phyloP scores from a whole-genome alignment of 2,797 vertebrate genomes.

The Phrynocephalus vlangalii region DNA sequence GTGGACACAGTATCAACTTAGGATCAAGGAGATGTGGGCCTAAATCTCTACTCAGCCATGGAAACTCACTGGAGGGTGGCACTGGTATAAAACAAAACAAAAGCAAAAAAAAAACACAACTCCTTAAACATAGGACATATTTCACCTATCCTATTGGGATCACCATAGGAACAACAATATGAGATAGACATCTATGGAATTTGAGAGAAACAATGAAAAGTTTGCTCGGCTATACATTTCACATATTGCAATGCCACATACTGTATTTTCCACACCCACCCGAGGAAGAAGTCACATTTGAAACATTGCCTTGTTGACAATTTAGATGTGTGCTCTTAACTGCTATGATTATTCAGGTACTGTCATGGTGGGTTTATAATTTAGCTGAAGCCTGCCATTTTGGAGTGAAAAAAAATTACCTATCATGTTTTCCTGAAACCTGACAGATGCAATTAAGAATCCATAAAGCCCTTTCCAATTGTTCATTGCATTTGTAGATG shows the following conservation, averaged over 20 bases:
- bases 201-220: background rate
- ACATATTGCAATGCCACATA: background rate
- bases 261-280: background rate
- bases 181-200: background rate
- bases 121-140: background rate
- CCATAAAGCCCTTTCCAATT: conserved; percentile 47
- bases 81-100: too few species aligned
- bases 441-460: conserved; percentile 59
- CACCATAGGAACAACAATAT: too few species aligned
- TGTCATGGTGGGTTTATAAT: conserved; percentile 49
- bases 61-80: too few species aligned
- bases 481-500: conserved; percentile 29
- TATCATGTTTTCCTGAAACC: conserved; percentile 52
- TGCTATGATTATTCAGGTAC: background rate
- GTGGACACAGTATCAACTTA: too few species aligned
- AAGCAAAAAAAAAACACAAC: too few species aligned
- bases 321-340: conserved; percentile 1
- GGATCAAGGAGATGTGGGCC: too few species aligned
- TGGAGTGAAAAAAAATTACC: conserved; percentile 38
- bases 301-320: background rate
- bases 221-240: background rate
- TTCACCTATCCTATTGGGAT: background rate
- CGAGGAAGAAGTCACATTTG: background rate
- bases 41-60: too few species aligned
- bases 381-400: conserved; percentile 49